phyloP scores from a whole-genome alignment of 2,113 vertebrate genomes.

The Anolis sagrei region DNA sequence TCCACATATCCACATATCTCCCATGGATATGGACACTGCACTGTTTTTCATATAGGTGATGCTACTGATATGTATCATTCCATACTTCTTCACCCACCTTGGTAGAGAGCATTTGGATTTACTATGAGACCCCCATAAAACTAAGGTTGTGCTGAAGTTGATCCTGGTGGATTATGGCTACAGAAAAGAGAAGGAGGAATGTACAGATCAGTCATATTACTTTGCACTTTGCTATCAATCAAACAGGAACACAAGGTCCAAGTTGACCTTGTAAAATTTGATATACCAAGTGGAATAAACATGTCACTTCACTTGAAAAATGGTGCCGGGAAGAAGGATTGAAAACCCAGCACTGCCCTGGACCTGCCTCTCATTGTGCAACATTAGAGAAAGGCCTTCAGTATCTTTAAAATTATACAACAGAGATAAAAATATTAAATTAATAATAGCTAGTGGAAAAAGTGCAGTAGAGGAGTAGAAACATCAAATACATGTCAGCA shows the following conservation, averaged over 20 bases:
- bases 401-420: slow-evolving; percentile 3
- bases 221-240: slow-evolving; percentile 45
- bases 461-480: too few relatives aligned
- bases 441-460: too few relatives aligned
- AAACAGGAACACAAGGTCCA: slow-evolving; percentile 53
- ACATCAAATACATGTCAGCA: background rate
- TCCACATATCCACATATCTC: too few relatives aligned
- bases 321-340: background rate
- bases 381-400: background rate
- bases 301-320: slow-evolving; percentile 61
- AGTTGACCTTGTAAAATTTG: slow-evolving; percentile 66
- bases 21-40: too few relatives aligned
- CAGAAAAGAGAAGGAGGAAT: background rate
- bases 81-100: background rate
- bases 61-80: too few relatives aligned
- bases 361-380: slow-evolving; percentile 16
- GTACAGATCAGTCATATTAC: slow-evolving; percentile 53
- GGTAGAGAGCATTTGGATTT: background rate
- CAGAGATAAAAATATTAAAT: too few relatives aligned
- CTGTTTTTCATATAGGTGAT: too few relatives aligned
- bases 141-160: background rate
- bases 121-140: background rate
- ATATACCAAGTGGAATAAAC: slow-evolving; percentile 51
- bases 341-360: slow-evolving; percentile 31
- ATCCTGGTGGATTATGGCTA: background rate